These are phyloP conservation scores for Perithous albicinctus DNA, from an alignment of 2,888 invertebrate genomes.

Conservation along the genomic window DNA sequence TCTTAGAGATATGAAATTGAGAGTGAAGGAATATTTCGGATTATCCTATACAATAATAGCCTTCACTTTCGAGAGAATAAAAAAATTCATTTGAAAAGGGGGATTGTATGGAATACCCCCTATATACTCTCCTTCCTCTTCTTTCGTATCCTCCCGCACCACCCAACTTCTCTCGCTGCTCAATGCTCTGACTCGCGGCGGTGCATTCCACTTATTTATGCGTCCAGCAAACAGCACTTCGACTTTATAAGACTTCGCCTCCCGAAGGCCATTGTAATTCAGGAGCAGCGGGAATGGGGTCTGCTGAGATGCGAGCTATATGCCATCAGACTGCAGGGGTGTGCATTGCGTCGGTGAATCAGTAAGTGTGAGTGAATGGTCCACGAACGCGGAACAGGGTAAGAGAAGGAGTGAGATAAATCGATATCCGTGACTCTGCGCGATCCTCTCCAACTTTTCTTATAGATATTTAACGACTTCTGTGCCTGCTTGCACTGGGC, in stretches of 20 bases:
- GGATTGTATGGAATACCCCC: no score
- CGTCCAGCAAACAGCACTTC: constrained; percentile 73
- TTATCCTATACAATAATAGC: no score
- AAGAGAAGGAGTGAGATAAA: constrained; percentile 33
- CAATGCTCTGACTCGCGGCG: constrained; percentile 31
- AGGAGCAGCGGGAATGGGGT: constrained; percentile 72
- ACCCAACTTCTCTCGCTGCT: constrained; percentile 30
- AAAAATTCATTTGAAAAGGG: no score
- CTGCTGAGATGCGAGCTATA: constrained; percentile 16
- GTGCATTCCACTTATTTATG: constrained; percentile 73
- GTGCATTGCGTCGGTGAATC: constrained; percentile 26
- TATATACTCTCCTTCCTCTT: neutral
- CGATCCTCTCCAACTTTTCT: constrained; percentile 73
- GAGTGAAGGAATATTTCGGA: no score
- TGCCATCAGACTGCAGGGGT: neutral
- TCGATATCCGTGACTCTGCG: constrained; percentile 76
- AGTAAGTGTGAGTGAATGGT: constrained; percentile 6
- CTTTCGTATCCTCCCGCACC: constrained; percentile 37
- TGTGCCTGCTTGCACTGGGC: constrained; percentile 8
- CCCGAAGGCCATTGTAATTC: constrained; percentile 76
- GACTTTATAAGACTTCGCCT: constrained; percentile 73
- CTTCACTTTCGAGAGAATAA: no score
- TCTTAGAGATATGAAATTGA: no score
- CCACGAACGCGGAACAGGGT: neutral
- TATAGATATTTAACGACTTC: constrained; percentile 75